phyloP scores from a whole-genome alignment of 1,140 invertebrate species.

The Octopus sinensis region DNA sequence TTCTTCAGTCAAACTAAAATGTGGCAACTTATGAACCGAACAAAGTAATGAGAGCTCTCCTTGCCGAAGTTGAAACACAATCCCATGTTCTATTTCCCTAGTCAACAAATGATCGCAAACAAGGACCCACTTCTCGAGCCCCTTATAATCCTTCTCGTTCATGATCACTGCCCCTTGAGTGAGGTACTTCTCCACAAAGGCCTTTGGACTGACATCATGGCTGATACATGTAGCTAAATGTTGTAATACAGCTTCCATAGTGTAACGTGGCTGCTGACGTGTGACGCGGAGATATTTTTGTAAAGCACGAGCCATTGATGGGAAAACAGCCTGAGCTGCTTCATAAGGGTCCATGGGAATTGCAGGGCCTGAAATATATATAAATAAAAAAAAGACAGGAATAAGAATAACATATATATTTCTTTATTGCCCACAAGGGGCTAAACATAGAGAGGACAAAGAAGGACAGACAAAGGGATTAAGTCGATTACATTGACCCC shows the following conservation, averaged over 20 bases:
- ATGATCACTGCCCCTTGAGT: conserved; percentile 57
- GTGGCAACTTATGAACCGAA: conserved; percentile 78
- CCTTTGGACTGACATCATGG: conserved; percentile 87
- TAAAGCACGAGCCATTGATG: conserved; percentile 87
- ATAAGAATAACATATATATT: too few relatives aligned
- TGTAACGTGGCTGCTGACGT: conserved; percentile 89
- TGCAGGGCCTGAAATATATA: conserved; percentile 58
- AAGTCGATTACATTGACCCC: too few relatives aligned
- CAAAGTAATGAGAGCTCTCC: conserved; percentile 90
- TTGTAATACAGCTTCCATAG: conserved; percentile 82
- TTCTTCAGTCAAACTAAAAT: conserved; percentile 89
- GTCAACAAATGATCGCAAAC: conserved; percentile 87
- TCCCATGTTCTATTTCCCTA: conserved; percentile 72
- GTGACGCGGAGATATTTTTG: conserved; percentile 96
- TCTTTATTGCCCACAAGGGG: too few relatives aligned
- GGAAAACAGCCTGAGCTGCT: conserved; percentile 94
- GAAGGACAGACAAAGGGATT: too few relatives aligned
- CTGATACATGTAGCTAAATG: conserved; percentile 87
- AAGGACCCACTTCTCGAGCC: conserved; percentile 77
- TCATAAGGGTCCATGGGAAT: conserved; percentile 85
- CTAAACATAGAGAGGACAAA: too few relatives aligned
- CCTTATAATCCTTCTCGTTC: conserved; percentile 44
- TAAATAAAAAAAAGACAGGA: too few relatives aligned
- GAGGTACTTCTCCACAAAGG: conserved; percentile 75
- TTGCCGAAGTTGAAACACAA: conserved; percentile 85